These are phyloP conservation scores for Hephaestus fuliginosus DNA, from an alignment of 2,797 vertebrate species.

Conservation along the genomic window DNA sequence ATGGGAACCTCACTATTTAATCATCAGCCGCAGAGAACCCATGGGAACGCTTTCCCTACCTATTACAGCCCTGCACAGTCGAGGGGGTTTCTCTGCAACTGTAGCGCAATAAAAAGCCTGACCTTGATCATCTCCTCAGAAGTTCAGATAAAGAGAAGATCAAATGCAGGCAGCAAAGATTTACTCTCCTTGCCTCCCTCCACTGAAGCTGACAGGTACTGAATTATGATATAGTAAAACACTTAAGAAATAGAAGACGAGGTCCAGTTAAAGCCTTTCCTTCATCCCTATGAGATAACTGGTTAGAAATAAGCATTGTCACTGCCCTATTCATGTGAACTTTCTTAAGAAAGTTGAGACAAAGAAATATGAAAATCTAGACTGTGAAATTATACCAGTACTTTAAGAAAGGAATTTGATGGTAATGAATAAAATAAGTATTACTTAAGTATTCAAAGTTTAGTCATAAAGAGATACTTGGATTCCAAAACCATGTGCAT, in stretches of 20 bases:
- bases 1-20: slow-evolving; percentile 29
- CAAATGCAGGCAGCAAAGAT: slow-evolving; percentile 52
- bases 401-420: not conserved
- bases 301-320: slow-evolving; percentile 12
- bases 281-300: not conserved
- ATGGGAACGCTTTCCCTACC: slow-evolving; percentile 31
- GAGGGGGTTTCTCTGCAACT: slow-evolving; percentile 32
- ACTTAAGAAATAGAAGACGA: slow-evolving; percentile 49
- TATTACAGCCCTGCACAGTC: slow-evolving; percentile 16
- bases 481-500: not conserved
- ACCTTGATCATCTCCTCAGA: slow-evolving; percentile 66
- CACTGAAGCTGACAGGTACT: slow-evolving; percentile 49
- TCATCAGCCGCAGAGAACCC: slow-evolving; percentile 31
- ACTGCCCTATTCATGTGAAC: not conserved
- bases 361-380: not conserved
- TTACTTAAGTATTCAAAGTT: not conserved
- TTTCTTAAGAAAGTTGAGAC: not conserved
- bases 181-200: slow-evolving; percentile 35
- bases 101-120: slow-evolving; percentile 52
- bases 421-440: not conserved
- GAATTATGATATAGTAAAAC: slow-evolving; percentile 61
- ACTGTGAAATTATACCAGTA: not conserved
- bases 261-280: slow-evolving; percentile 20
- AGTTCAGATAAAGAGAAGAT: slow-evolving; percentile 60
- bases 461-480: not conserved